These are phyloP conservation scores for Listronotus bonariensis DNA, from an alignment of 1,140 invertebrate genomes.

Conservation along the genomic window DNA sequence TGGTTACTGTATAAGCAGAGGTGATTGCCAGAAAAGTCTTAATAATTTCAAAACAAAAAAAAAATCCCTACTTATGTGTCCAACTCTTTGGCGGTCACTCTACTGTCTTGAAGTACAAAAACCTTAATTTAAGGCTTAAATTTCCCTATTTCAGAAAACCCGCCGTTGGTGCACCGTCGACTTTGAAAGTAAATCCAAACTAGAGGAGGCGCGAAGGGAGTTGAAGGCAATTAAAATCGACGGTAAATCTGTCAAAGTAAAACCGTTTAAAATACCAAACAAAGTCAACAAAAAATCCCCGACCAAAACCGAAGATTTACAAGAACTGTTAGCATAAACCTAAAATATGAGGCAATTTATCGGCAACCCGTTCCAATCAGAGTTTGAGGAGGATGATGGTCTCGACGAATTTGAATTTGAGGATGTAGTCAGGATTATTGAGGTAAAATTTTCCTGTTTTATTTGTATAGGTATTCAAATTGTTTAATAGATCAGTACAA, in stretches of 20 bases:
- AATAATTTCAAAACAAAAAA: too few species aligned
- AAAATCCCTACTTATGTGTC: too few species aligned
- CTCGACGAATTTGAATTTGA: not conserved
- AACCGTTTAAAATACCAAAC: conserved; percentile 7
- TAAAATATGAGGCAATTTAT: conserved; percentile 21
- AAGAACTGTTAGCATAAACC: conserved; percentile 7
- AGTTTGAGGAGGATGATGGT: conserved; percentile 10
- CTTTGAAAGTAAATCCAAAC: conserved; percentile 21
- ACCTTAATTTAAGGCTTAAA: too few species aligned
- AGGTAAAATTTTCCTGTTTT: not conserved
- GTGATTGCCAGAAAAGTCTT: too few species aligned
- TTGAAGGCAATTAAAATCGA: conserved; percentile 25
- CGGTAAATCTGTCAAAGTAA: conserved; percentile 21
- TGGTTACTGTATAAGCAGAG: too few species aligned
- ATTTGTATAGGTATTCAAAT: too few species aligned
- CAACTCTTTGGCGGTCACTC: too few species aligned
- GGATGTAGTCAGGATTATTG: conserved; percentile 1
- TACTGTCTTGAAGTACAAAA: too few species aligned
- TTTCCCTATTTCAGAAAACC: conserved; percentile 38
- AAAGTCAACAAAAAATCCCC: not conserved
- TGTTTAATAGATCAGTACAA: too few species aligned
- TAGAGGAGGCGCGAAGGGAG: conserved; percentile 6
- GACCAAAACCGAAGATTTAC: conserved; percentile 1
- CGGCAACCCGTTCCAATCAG: conserved; percentile 22
- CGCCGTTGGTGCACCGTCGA: conserved; percentile 39